phyloP scores from a whole-genome alignment of 2,797 vertebrate species.

The Acanthurus lineatus region DNA sequence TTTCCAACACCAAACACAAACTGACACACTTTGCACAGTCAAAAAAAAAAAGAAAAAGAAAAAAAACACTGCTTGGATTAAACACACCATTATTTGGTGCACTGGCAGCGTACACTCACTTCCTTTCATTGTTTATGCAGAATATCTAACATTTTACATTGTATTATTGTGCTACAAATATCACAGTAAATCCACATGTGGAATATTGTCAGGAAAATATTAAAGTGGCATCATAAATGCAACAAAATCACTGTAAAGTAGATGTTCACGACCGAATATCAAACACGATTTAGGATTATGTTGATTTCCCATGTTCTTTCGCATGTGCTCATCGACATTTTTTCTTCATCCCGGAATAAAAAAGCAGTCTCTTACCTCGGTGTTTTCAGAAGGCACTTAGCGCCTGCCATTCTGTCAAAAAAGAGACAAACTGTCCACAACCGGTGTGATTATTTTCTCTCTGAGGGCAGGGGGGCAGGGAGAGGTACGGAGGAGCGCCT shows the following conservation, averaged over 20 bases:
- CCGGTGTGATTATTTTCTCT: conserved; percentile 59
- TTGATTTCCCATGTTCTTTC: neutral
- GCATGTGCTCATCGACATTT: neutral
- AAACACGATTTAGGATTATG: neutral
- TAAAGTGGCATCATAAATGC: neutral
- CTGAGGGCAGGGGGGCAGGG: conserved; percentile 12
- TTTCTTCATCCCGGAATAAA: neutral
- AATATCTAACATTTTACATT: neutral
- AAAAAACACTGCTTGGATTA: neutral
- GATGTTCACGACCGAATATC: neutral
- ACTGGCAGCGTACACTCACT: neutral
- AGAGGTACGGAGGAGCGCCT: conserved; percentile 41
- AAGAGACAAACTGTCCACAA: conserved; percentile 48
- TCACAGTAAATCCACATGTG: neutral
- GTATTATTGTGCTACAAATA: neutral
- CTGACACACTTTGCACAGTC: conserved; percentile 22
- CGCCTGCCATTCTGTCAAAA: conserved; percentile 76
- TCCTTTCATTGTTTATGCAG: neutral
- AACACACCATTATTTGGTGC: neutral
- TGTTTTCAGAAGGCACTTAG: conserved; percentile 83
- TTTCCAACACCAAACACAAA: conserved; percentile 23
- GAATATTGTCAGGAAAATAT: neutral
- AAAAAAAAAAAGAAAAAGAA: conserved; percentile 1
- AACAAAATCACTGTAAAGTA: conserved; percentile 13
- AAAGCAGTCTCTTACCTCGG: conserved; percentile 76